A percentile compares a stretch with the other conserved stretches of the same genome.
These are phyloP conservation scores for Ateles fusciceps DNA, from an alignment of 2,797 vertebrate genomes.

Conservation along the genomic window DNA sequence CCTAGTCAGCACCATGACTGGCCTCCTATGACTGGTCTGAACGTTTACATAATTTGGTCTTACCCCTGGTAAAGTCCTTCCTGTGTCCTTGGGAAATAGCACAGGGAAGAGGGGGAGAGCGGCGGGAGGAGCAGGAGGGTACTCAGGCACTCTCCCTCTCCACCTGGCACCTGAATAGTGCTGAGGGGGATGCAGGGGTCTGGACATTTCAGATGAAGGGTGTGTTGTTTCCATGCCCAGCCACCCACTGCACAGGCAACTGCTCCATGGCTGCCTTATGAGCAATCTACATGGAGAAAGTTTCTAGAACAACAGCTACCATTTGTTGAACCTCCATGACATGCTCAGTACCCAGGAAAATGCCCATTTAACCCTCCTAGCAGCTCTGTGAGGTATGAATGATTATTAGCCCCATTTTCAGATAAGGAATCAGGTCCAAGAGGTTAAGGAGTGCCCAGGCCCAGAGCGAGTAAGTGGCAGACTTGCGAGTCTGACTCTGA, in stretches of 20 bases:
- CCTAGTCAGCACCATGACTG: accelerated
- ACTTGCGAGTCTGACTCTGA: background rate
- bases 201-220: background rate
- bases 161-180: background rate
- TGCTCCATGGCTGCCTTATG: background rate
- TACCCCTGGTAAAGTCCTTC: background rate
- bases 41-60: background rate
- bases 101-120: accelerated
- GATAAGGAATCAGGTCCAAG: background rate
- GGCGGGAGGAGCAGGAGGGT: background rate
- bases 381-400: background rate
- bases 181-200: background rate
- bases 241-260: too few relatives aligned
- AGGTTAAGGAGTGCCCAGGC: background rate
- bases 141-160: background rate
- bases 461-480: background rate
- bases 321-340: background rate
- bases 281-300: background rate
- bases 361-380: background rate
- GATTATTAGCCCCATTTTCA: background rate
- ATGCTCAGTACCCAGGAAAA: background rate
- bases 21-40: background rate
- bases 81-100: background rate
- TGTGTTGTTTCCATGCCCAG: background rate
- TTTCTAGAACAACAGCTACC: background rate